Conservation (phyloP, 2,888 invertebrate species). For the Euclidia mi region DNA sequence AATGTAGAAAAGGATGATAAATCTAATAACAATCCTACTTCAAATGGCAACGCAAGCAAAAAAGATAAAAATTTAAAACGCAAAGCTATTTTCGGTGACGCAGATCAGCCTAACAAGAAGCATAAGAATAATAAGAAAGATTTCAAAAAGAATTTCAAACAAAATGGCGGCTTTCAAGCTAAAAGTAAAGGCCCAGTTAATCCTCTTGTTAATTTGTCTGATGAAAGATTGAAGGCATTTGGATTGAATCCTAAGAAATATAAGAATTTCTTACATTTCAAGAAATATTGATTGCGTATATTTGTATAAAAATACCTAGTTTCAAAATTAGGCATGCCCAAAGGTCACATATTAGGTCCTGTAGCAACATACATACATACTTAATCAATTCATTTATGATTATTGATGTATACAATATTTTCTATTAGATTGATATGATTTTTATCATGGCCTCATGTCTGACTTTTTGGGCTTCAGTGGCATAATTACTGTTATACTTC, state of each 20-base stretch:
- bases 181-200: constrained; percentile 63
- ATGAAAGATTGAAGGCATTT: constrained; percentile 96
- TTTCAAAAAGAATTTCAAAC: constrained; percentile 62
- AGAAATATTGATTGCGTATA: constrained; percentile 77
- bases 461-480: too few species aligned
- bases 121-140: constrained; percentile 57
- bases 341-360: too few species aligned
- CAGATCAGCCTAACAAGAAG: constrained; percentile 49
- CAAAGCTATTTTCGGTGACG: constrained; percentile 31
- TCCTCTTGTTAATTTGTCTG: constrained; percentile 89
- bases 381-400: too few species aligned
- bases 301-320: too few species aligned
- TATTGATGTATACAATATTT: too few species aligned
- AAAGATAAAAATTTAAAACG: constrained; percentile 43
- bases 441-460: too few species aligned
- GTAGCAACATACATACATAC: too few species aligned
- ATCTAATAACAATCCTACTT: constrained; percentile 27
- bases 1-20: constrained; percentile 24
- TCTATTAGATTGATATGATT: too few species aligned
- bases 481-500: too few species aligned
- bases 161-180: constrained; percentile 64
- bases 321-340: too few species aligned
- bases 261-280: constrained; percentile 93
- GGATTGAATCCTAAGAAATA: constrained; percentile 98
- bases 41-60: constrained; percentile 11